Percentiles rank a stretch among this genome's conserved stretches.
Conservation (phyloP, 1,140 invertebrate genomes). For the Drosophila tsacasi region DNA sequence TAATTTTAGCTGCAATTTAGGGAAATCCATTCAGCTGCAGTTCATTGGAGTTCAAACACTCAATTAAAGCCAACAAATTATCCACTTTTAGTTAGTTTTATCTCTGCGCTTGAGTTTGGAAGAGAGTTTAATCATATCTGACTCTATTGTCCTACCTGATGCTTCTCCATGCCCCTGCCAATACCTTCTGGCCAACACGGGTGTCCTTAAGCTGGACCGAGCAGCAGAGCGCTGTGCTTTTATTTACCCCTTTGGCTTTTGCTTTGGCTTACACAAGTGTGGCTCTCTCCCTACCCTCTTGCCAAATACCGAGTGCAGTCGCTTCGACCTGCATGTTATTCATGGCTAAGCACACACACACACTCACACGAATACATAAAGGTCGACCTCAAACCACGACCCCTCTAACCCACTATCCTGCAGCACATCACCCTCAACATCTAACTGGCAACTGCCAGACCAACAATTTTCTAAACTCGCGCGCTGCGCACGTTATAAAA, state of each 20-base stretch:
- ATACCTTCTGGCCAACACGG: slow-evolving; percentile 21
- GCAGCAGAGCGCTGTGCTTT: slow-evolving; percentile 61
- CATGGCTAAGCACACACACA: slow-evolving; percentile 71
- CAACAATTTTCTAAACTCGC: slow-evolving; percentile 78
- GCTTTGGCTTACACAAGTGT: slow-evolving; percentile 77
- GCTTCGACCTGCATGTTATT: slow-evolving; percentile 81
- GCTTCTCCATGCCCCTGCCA: slow-evolving; percentile 2
- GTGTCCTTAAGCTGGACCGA: slow-evolving; percentile 59
- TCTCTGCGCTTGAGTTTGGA: slow-evolving; percentile 53
- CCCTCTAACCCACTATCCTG: slow-evolving; percentile 11
- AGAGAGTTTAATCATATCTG: slow-evolving; percentile 71
- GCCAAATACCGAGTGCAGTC: slow-evolving; percentile 47
- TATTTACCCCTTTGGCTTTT: slow-evolving; percentile 78
- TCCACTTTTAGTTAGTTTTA: slow-evolving; percentile 47
- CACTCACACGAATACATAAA: slow-evolving; percentile 15
- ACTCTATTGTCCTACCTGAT: slow-evolving; percentile 62
- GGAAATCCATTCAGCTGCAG: not conserved
- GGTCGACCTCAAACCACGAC: slow-evolving; percentile 50
- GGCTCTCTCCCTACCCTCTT: slow-evolving; percentile 34
- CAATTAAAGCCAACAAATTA: slow-evolving; percentile 49
- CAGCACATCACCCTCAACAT: slow-evolving; percentile 12
- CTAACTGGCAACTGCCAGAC: slow-evolving; percentile 60
- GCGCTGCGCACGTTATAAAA: slow-evolving; percentile 65
- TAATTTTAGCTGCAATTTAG: slow-evolving; percentile 5
- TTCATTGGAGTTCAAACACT: slow-evolving; percentile 25